Conservation (phyloP, 2,888 invertebrate species). For the Mimumesa dahlbomi region DNA sequence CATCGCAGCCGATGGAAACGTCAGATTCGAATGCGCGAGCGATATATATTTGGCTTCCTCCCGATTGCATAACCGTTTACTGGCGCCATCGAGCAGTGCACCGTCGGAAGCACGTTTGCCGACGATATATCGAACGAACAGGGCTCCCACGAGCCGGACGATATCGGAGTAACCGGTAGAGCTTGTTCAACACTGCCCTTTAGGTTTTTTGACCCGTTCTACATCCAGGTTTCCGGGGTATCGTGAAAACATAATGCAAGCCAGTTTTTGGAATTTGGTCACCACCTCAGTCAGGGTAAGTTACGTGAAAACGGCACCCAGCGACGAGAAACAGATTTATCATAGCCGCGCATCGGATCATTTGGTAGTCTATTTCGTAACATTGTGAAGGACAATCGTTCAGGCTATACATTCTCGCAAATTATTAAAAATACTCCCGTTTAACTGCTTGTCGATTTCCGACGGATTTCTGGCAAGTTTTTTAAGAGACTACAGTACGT, state of each 20-base stretch:
- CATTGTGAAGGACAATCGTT: slow-evolving; percentile 55
- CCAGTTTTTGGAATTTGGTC: slow-evolving; percentile 80
- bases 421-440: neutral
- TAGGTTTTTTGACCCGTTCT: slow-evolving; percentile 15
- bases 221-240: slow-evolving; percentile 20
- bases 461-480: neutral
- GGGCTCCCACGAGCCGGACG: slow-evolving; percentile 26
- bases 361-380: slow-evolving; percentile 57
- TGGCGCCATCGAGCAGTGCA: slow-evolving; percentile 48
- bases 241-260: slow-evolving; percentile 78
- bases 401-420: slow-evolving; percentile 5
- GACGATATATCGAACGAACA: slow-evolving; percentile 34
- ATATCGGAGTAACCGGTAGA: slow-evolving; percentile 58
- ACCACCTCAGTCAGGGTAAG: slow-evolving; percentile 80
- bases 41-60: neutral
- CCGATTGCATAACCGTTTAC: slow-evolving; percentile 19
- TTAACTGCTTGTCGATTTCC: neutral
- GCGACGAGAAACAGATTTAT: neutral
- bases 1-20: too few species aligned
- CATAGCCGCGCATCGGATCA: slow-evolving; percentile 8
- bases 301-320: slow-evolving; percentile 8
- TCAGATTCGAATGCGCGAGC: neutral
- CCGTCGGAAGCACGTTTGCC: neutral
- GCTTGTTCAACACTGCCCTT: slow-evolving; percentile 40
- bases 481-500: neutral